Base-by-base conservation (phyloP, 1,140 invertebrate species). In the Kradibia gibbosae region DNA sequence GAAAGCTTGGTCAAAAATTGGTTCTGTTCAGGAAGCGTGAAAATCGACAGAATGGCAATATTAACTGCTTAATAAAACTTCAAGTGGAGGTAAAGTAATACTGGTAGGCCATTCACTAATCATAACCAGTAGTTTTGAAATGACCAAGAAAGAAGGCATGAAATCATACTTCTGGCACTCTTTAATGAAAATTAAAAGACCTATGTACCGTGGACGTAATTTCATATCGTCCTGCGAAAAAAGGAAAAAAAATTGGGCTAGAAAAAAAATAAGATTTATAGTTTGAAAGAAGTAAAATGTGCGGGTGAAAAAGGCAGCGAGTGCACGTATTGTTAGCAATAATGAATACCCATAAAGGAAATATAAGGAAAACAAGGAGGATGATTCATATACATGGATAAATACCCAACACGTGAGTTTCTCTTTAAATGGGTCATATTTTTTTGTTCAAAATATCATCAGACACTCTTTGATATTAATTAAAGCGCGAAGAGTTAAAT, bases 161-260 rank as follows among this genome's bases (percentile, higher is more conserved):
- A 39, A 4, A 20, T 1, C 25, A 22, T 31, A 48, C 62, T n/a
- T 25, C 17, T 57, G n/a, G 36, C 36, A 7, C 34, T 13, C 62
- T 81, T 72, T 81, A 81, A 81, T 81, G 74, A 81, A 81, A 81
- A 81, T 72, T 77, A 81, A 81, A 81, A 62, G 74, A 81, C 53
- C 74, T 34, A 45, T 77, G 60, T 55, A 72, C 25, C 17, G 75
- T 11, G 50, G 22, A 42, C 50, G 80, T 81, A 82, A 78, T 82
- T 74, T 82, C 75, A 78, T 82, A 78, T 82, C 67, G 55, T 53
- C 34, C 48, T 20, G 8, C 0, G 67, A 53, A 75, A 57, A 76
- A 36, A 34, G 60, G 55, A 42, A 48, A 81, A 34, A 81, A 55
- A 55, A 65, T 28, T 36, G 42, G 48, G n/a, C 20, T 1, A 17